Conservation (phyloP, 2,888 invertebrate species). For the Helicoverpa assulta region DNA sequence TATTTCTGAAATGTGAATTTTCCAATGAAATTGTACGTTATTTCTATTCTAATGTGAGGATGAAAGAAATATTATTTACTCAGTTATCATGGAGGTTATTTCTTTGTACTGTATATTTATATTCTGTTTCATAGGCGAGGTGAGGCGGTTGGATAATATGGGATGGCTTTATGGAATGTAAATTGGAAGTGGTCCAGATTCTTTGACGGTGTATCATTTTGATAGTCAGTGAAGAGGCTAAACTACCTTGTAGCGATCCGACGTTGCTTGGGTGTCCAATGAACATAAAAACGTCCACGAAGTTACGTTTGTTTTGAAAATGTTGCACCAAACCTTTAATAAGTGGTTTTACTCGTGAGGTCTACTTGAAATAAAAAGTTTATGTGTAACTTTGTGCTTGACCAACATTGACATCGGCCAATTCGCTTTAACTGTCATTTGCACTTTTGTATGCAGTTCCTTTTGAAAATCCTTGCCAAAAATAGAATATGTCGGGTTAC, state of each 20-base stretch:
- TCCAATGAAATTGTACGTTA: slow-evolving; percentile 60
- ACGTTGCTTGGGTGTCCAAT: neutral
- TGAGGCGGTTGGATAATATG: neutral
- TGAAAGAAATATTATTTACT: slow-evolving; percentile 55
- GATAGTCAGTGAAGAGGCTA: neutral
- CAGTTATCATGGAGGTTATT: slow-evolving; percentile 29
- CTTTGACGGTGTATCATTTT: neutral
- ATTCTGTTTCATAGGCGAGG: slow-evolving; percentile 4
- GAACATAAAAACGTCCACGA: too few species aligned
- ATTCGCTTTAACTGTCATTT: too few species aligned
- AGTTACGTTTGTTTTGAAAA: too few species aligned
- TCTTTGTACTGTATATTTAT: slow-evolving; percentile 23
- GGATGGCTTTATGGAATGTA: neutral
- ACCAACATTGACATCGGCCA: too few species aligned
- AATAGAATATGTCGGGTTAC: neutral
- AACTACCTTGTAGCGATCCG: too few species aligned
- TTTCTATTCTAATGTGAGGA: slow-evolving; percentile 59
- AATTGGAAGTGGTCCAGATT: neutral
- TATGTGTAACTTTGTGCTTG: too few species aligned
- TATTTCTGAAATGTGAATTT: slow-evolving; percentile 63
- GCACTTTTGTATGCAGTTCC: too few species aligned
- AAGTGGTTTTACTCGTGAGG: too few species aligned
- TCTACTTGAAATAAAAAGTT: too few species aligned
- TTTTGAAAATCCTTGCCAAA: neutral
- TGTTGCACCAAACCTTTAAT: too few species aligned